Percentiles rank a stretch among this genome's conserved stretches.
phyloP scores from a whole-genome alignment of 2,888 invertebrate species.

The Drosophila nigricruria region DNA sequence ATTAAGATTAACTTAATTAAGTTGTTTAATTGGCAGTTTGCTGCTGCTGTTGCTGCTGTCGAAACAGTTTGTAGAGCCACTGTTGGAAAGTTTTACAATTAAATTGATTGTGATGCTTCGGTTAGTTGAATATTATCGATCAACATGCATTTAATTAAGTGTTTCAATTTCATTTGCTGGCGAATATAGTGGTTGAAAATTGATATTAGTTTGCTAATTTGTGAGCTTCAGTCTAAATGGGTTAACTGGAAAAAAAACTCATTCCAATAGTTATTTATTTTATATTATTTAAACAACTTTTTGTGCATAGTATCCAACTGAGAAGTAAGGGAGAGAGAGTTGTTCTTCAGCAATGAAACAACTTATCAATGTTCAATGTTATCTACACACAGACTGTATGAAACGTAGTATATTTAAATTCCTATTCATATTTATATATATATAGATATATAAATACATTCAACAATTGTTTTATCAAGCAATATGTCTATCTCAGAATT shows the following conservation, averaged over 20 bases:
- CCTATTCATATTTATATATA: no score
- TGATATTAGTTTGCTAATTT: background rate
- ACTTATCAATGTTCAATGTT: no score
- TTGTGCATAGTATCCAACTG: no score
- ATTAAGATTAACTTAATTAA: constrained; percentile 57
- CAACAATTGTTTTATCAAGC: no score
- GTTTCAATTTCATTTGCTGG: background rate
- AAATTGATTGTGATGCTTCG: constrained; percentile 36
- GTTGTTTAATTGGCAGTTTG: constrained; percentile 40
- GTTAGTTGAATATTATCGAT: constrained; percentile 29
- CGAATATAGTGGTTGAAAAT: background rate
- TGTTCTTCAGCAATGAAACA: no score
- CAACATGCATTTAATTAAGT: constrained; percentile 23
- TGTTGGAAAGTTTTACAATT: constrained; percentile 28
- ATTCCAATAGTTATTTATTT: background rate
- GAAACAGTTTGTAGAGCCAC: constrained; percentile 12
- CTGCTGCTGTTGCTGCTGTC: background rate
- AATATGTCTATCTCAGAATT: no score
- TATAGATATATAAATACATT: no score
- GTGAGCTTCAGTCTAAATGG: background rate
- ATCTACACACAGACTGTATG: no score
- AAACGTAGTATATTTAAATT: no score
- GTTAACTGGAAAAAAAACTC: background rate
- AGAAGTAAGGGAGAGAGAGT: no score
- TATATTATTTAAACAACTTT: background rate